Percentiles rank a stretch among this genome's conserved stretches.
Evolutionary conservation across 37 sponge, comb jelly and placozoan species (phyloP).

Genomic region (Ianthella basta): DNA sequence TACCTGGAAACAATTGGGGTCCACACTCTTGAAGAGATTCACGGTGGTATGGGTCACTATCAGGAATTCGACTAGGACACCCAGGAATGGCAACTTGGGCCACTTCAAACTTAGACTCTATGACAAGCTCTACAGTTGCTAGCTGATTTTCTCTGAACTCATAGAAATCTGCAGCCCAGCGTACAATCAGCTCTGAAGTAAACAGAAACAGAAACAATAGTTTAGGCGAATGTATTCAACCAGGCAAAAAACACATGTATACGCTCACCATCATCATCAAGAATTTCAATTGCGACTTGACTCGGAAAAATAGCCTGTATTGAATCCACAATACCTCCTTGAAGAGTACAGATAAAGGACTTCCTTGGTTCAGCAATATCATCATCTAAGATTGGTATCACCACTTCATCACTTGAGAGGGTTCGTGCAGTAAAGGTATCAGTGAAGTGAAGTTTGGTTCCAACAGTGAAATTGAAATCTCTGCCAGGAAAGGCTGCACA

Average conservation of each 20-base stretch:
- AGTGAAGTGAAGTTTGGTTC: too few species aligned
- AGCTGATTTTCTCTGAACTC: not conserved
- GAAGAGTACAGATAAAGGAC: slow-evolving; percentile 11
- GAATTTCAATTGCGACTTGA: slow-evolving; percentile 1
- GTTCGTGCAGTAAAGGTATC: not conserved
- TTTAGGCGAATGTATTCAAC: too few species aligned
- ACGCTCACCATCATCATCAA: slow-evolving; percentile 15
- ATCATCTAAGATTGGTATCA: slow-evolving; percentile 2
- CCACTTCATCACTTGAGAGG: not conserved
- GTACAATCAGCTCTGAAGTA: not conserved
- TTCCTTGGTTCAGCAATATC: not conserved
- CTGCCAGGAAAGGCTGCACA: too few species aligned
- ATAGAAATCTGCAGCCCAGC: not conserved
- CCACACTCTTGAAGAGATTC: too few species aligned
- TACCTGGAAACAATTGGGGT: too few species aligned
- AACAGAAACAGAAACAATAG: too few species aligned
- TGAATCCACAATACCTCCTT: not conserved
- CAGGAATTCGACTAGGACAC: too few species aligned
- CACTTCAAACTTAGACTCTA: not conserved
- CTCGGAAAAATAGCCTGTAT: not conserved
- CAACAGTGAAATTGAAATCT: too few species aligned
- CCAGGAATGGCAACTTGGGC: too few species aligned
- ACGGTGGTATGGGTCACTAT: too few species aligned
- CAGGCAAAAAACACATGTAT: not conserved
- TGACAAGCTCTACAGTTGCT: not conserved